These are phyloP conservation scores for Ruditapes philippinarum DNA, from an alignment of 1,140 invertebrate genomes.

Conservation along the genomic window DNA sequence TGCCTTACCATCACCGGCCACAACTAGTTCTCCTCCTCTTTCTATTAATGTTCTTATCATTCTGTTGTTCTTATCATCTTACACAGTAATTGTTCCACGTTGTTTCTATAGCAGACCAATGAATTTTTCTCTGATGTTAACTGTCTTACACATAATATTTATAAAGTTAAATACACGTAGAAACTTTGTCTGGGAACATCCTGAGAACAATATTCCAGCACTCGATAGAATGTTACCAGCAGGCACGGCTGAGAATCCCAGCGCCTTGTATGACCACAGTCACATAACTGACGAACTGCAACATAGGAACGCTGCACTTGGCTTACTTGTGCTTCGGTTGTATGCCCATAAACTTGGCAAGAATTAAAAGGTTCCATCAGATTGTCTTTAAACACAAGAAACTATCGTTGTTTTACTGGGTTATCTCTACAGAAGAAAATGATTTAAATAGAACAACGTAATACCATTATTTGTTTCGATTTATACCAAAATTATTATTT, in stretches of 20 bases:
- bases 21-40: neutral
- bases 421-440: no score
- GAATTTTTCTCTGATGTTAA: neutral
- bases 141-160: neutral
- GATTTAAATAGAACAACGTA: no score
- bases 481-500: no score
- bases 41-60: neutral
- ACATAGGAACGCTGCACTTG: neutral
- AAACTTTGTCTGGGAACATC: neutral
- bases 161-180: conserved; percentile 20
- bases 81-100: no score
- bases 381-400: conserved; percentile 9
- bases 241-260: conserved; percentile 11
- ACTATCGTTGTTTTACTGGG: neutral
- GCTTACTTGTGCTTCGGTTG: neutral
- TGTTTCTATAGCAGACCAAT: neutral
- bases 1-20: conserved; percentile 45
- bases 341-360: neutral
- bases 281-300: neutral
- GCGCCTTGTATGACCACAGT: neutral
- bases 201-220: conserved; percentile 32
- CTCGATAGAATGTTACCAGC: conserved; percentile 17
- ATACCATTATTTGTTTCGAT: no score
- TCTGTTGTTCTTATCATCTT: no score
- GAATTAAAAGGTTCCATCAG: neutral